These are phyloP conservation scores for Halocynthia aurantium DNA, from an alignment of 23 tunicate species.

Conservation along the genomic window DNA sequence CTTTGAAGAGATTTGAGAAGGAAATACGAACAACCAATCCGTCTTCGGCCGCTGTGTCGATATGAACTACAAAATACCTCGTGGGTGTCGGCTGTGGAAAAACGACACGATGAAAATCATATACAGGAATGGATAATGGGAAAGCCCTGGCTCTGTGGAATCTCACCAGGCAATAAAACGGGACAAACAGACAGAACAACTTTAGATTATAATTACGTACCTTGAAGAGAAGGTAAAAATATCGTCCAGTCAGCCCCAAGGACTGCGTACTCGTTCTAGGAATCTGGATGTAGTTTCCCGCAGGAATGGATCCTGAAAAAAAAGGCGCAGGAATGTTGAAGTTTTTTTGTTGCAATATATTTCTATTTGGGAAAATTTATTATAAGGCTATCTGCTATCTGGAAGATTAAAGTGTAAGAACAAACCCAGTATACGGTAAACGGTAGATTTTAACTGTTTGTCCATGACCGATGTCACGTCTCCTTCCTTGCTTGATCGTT, in stretches of 20 bases:
- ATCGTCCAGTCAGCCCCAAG: conserved; percentile 87
- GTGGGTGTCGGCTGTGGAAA: conserved; percentile 81
- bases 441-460: conserved; percentile 76
- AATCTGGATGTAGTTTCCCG: conserved; percentile 89
- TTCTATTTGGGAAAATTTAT: too few species aligned
- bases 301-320: conserved; percentile 81
- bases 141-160: neutral
- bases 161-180: neutral
- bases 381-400: neutral
- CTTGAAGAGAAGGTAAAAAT: conserved; percentile 72
- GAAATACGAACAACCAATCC: conserved; percentile 73
- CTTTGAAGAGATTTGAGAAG: conserved; percentile 90
- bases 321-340: neutral
- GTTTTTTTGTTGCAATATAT: too few species aligned
- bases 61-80: conserved; percentile 89
- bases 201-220: conserved; percentile 9
- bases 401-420: neutral
- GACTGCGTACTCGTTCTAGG: conserved; percentile 81
- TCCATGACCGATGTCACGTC: conserved; percentile 84
- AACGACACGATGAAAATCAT: neutral
- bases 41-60: conserved; percentile 73
- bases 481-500: conserved; percentile 75
- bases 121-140: neutral
- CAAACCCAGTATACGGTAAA: conserved; percentile 69
- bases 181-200: neutral